Base-by-base conservation (phyloP, 53 echinoderm and acorn worm species). In the Temnopleurus reevesii region DNA sequence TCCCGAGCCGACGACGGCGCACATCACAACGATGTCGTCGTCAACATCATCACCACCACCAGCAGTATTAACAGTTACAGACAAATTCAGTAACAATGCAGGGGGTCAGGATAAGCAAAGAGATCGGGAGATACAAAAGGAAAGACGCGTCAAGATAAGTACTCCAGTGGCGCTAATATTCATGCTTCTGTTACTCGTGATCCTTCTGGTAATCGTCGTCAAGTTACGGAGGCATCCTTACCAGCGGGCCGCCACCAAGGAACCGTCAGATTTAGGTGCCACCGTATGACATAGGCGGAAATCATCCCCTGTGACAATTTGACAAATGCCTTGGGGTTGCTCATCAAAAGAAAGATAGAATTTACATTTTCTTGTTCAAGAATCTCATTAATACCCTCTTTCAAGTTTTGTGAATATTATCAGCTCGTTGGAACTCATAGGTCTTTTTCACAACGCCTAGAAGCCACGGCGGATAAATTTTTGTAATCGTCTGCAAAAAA, bases 181-280 rank as follows among this genome's bases (percentile, higher is more conserved):
- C n/a, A 47, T 83, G 53, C 34, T 83, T 30, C 2, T 83, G 19
- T 10, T 83, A 35, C 31, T 53, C 25, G 41, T 83, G 1, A 56
- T 83, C 25, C 36, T 83, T 56, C 29, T 83, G n/a, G 57, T 53
- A 0, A 83, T 83, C 8, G 55, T 55, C 10, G 54, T 26, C 17
- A 35, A 56, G 38, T 18, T 55, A 35, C 54, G 83, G 9, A 55
- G 38, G 55, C 83, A 49, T 79, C 46, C 79, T 8, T 83, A 83
- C 36, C 83, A 83, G 10, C 54, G 83, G 51, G 83, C 83, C 9
- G 54, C 83, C 0, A 83, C 81, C 6, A 9, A 59, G 17, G 81
- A 81, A 29, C 51, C 83, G n/a, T 23, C 54, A 25, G 83, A 83
- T 55, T 36, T 55, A 35, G 6, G 47, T 24, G 5, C 18, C 28